Evolutionary conservation across 2,797 vertebrate genomes (phyloP).

Genomic region (Anguilla obscura): DNA sequence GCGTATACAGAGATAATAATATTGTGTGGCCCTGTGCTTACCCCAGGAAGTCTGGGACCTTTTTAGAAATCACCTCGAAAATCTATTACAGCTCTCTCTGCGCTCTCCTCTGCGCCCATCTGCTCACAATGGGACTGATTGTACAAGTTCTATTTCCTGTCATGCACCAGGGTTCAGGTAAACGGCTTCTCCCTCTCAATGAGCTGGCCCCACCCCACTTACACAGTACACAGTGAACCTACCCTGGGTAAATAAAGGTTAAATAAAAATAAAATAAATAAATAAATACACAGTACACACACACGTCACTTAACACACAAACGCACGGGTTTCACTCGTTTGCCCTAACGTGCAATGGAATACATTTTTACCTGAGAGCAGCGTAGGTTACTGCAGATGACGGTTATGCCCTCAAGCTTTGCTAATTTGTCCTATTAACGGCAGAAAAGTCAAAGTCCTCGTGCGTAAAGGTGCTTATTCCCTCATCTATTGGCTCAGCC

Average conservation of each 20-base stretch:
- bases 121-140: background rate
- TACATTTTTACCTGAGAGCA: conserved; percentile 41
- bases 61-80: background rate
- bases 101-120: background rate
- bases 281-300: background rate
- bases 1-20: conserved; percentile 1
- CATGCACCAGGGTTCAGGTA: background rate
- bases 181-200: background rate
- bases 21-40: background rate
- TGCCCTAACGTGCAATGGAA: conserved; percentile 25
- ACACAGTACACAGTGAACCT: background rate
- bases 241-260: no score
- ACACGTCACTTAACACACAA: conserved; percentile 37
- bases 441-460: conserved; percentile 55
- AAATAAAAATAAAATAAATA: no score
- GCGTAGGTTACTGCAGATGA: conserved; percentile 45
- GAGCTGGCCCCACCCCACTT: background rate
- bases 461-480: conserved; percentile 56
- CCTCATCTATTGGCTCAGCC: conserved; percentile 43
- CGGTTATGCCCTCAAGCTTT: conserved; percentile 54
- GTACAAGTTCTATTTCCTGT: background rate
- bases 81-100: background rate
- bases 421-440: conserved; percentile 62
- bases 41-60: background rate
- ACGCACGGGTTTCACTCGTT: conserved; percentile 17